Conservation (phyloP, 1,140 invertebrate genomes). For the Zaprionus capensis region DNA sequence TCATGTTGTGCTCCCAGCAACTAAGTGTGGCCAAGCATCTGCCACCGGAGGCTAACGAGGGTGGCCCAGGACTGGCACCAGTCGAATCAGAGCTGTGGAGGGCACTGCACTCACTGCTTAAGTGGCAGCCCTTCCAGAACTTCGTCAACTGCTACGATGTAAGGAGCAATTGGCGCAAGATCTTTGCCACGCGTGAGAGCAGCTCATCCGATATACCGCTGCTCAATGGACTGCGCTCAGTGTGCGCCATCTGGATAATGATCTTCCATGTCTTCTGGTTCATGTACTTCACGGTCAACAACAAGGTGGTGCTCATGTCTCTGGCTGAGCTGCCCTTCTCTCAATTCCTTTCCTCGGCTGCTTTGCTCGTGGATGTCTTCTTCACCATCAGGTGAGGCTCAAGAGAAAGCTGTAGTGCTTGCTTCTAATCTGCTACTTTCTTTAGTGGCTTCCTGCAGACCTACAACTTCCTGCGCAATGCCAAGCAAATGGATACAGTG, state of each 20-base stretch:
- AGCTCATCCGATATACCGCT: slow-evolving; percentile 66
- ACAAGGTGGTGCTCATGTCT: slow-evolving; percentile 72
- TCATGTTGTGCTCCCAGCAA: slow-evolving; percentile 70
- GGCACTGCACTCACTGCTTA: slow-evolving; percentile 40
- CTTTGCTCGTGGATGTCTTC: slow-evolving; percentile 81
- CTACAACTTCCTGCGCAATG: slow-evolving; percentile 82
- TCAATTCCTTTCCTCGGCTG: slow-evolving; percentile 77
- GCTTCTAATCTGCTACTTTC: neutral
- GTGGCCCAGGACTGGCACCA: slow-evolving; percentile 45
- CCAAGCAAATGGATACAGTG: slow-evolving; percentile 64
- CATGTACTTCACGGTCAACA: slow-evolving; percentile 82
- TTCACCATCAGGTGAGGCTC: slow-evolving; percentile 79
- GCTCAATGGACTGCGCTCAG: slow-evolving; percentile 80
- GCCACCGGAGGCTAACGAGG: slow-evolving; percentile 31
- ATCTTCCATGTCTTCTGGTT: slow-evolving; percentile 81
- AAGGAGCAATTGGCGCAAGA: slow-evolving; percentile 57
- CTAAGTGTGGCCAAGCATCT: slow-evolving; percentile 52
- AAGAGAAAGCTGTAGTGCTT: too few species aligned
- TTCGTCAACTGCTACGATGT: slow-evolving; percentile 79
- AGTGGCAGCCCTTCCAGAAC: slow-evolving; percentile 54
- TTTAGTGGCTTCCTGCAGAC: slow-evolving; percentile 79
- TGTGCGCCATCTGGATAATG: slow-evolving; percentile 77
- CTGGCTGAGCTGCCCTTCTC: slow-evolving; percentile 71
- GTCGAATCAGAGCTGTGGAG: slow-evolving; percentile 71
- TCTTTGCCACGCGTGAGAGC: slow-evolving; percentile 49